Evolutionary conservation across 1,140 invertebrate species (phyloP).

Genomic region (Asbolus verrucosus): DNA sequence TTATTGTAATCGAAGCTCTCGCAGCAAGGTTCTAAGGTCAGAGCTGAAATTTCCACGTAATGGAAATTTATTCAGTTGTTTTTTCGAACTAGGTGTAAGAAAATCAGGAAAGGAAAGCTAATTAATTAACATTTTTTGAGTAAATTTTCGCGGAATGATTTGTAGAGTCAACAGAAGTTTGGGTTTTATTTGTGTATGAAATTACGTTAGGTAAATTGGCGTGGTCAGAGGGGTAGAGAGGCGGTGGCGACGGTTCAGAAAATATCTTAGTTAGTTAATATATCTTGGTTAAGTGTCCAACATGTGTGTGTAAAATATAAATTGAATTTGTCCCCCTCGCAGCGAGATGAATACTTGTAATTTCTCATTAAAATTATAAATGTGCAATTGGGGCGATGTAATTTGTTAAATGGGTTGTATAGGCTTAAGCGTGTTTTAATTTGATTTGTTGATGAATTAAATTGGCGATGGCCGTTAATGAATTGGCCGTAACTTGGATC

Average conservation of each 20-base stretch:
- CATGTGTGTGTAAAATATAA: neutral
- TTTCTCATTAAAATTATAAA: constrained; percentile 6
- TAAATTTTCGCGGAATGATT: neutral
- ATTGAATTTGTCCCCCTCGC: neutral
- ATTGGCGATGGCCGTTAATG: constrained; percentile 22
- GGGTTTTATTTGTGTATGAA: too few relatives aligned
- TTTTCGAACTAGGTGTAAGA: neutral
- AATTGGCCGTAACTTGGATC: constrained; percentile 29
- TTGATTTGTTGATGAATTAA: constrained; percentile 29
- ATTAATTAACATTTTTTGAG: neutral
- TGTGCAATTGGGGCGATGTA: constrained; percentile 5
- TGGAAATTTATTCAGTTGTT: neutral
- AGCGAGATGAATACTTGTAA: neutral
- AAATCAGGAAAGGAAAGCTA: neutral
- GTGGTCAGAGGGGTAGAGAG: too few relatives aligned
- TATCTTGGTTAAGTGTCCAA: neutral
- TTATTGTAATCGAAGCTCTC: too few relatives aligned
- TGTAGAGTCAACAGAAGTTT: too few relatives aligned
- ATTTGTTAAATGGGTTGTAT: constrained; percentile 26
- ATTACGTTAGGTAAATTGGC: too few relatives aligned
- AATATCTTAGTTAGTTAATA: neutral
- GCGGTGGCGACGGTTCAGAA: too few relatives aligned
- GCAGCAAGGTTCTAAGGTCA: too few relatives aligned
- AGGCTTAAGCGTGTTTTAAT: constrained; percentile 20
- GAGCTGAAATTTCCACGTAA: neutral